Evolutionary conservation across 2,888 invertebrate genomes (phyloP).

Genomic region (Cyaniris semiargus): DNA sequence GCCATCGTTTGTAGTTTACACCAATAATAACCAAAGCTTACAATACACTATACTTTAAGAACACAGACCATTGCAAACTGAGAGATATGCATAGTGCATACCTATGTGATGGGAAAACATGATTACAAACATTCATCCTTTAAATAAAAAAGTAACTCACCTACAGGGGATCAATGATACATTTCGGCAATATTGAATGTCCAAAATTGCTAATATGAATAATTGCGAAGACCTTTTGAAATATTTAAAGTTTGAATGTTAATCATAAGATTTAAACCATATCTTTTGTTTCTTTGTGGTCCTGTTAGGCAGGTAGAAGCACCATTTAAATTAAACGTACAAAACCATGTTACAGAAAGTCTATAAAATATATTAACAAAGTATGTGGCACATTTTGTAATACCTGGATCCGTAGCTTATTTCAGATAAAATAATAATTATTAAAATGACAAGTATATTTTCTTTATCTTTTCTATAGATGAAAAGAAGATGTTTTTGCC

Average conservation of each 20-base stretch:
- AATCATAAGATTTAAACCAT: not conserved
- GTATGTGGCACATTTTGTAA: conserved; percentile 4
- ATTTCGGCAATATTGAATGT: no score
- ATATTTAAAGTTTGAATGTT: not conserved
- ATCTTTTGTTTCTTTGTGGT: not conserved
- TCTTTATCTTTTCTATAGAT: not conserved
- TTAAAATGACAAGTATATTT: not conserved
- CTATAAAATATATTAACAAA: not conserved
- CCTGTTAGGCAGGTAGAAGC: not conserved
- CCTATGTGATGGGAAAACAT: not conserved
- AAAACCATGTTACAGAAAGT: not conserved
- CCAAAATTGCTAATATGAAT: not conserved
- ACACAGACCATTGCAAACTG: not conserved
- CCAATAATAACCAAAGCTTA: not conserved
- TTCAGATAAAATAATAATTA: not conserved
- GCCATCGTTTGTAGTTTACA: not conserved
- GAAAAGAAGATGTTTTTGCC: not conserved
- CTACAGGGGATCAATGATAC: no score
- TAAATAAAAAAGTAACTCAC: not conserved
- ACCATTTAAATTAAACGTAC: not conserved
- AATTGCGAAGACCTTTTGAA: not conserved
- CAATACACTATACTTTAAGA: conserved; percentile 7
- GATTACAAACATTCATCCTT: not conserved
- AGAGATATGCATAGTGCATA: conserved; percentile 5
- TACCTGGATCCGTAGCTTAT: not conserved